A percentile compares a stretch with the other conserved stretches of the same genome.
Conservation (phyloP, 2,888 invertebrate genomes). For the Chrysomela aeneicollis region DNA sequence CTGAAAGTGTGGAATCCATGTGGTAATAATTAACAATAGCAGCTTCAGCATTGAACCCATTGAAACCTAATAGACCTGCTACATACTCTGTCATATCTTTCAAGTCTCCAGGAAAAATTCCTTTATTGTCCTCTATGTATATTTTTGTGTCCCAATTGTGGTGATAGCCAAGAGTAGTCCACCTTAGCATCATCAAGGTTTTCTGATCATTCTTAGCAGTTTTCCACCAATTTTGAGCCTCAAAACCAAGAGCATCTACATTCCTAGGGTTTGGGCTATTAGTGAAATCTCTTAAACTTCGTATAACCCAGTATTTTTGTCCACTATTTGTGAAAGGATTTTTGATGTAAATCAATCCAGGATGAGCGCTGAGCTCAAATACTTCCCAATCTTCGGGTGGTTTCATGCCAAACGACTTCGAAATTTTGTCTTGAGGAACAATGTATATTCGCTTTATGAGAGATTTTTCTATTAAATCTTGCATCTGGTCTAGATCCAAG, state of each 20-base stretch:
- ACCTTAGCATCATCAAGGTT: slow-evolving; percentile 72
- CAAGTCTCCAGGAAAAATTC: slow-evolving; percentile 79
- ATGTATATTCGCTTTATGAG: slow-evolving; percentile 50
- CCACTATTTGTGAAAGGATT: slow-evolving; percentile 84
- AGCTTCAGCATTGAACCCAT: slow-evolving; percentile 81
- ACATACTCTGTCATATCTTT: slow-evolving; percentile 70
- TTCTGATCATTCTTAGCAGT: slow-evolving; percentile 60
- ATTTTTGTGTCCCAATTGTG: slow-evolving; percentile 97
- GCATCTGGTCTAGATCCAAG: slow-evolving; percentile 63
- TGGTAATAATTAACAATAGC: slow-evolving; percentile 97
- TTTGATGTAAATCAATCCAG: slow-evolving; percentile 79
- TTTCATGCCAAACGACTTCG: slow-evolving; percentile 59
- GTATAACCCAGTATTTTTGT: slow-evolving; percentile 84
- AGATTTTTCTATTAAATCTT: slow-evolving; percentile 24
- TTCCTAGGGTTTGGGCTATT: slow-evolving; percentile 75
- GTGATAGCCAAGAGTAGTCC: slow-evolving; percentile 97
- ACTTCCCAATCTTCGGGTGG: slow-evolving; percentile 69
- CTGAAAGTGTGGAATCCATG: slow-evolving; percentile 88
- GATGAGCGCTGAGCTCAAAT: slow-evolving; percentile 67
- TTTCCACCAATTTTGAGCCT: slow-evolving; percentile 69
- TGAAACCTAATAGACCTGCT: slow-evolving; percentile 67
- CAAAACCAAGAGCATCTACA: slow-evolving; percentile 65
- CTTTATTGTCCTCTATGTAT: slow-evolving; percentile 74
- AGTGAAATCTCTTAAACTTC: slow-evolving; percentile 81
- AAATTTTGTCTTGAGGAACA: slow-evolving; percentile 22